Conservation (phyloP, 2,113 vertebrate genomes). For the Gobius niger region DNA sequence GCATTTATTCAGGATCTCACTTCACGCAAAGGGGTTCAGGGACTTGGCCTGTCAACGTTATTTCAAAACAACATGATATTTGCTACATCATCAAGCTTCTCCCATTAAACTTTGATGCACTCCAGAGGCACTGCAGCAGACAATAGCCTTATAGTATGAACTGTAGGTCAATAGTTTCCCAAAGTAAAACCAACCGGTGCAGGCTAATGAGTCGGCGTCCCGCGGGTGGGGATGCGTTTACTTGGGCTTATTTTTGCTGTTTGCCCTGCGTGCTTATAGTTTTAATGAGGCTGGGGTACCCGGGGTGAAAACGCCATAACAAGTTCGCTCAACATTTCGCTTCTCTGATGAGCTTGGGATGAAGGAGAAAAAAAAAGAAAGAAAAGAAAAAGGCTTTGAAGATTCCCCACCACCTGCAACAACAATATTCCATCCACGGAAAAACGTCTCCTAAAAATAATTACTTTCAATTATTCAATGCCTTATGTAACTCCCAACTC, state of each 20-base stretch:
- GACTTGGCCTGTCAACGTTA: slow-evolving; percentile 5
- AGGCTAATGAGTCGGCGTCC: slow-evolving; percentile 31
- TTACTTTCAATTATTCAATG: slow-evolving; percentile 46
- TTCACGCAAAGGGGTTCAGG: background rate
- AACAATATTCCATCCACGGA: slow-evolving; percentile 7
- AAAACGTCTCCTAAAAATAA: slow-evolving; percentile 34
- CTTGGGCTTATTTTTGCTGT: slow-evolving; percentile 12
- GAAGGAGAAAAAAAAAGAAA: background rate
- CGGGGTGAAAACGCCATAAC: slow-evolving; percentile 13
- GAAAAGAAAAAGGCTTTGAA: slow-evolving; percentile 14
- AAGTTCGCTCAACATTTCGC: slow-evolving; percentile 16
- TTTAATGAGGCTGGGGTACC: slow-evolving; percentile 39
- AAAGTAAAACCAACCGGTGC: slow-evolving; percentile 15
- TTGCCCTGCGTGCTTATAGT: slow-evolving; percentile 10
- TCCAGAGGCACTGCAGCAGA: slow-evolving; percentile 19
- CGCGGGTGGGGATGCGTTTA: slow-evolving; percentile 9
- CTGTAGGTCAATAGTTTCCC: slow-evolving; percentile 21
- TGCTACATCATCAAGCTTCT: background rate
- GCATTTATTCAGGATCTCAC: background rate
- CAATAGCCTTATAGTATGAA: slow-evolving; percentile 16
- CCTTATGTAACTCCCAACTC: slow-evolving; percentile 21
- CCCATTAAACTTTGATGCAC: slow-evolving; percentile 35
- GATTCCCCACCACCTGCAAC: slow-evolving; percentile 7
- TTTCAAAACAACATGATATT: slow-evolving; percentile 7
- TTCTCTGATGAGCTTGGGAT: background rate